Evolutionary conservation across 1,140 invertebrate genomes (phyloP), one percentile per base, ranked within the genome.

Genomic region (Drosophila malerkotliana): DNA sequence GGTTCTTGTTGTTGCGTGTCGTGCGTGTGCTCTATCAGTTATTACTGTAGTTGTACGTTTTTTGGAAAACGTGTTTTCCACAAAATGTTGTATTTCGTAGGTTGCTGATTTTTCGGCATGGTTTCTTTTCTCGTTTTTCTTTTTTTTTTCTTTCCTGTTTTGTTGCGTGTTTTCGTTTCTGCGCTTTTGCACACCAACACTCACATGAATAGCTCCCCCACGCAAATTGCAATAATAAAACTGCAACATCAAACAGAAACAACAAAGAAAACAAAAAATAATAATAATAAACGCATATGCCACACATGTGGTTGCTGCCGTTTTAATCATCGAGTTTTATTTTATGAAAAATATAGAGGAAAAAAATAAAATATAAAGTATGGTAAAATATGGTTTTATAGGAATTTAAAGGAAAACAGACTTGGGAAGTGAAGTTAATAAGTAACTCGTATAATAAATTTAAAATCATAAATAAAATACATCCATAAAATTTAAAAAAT

Each of bases 61-160:
- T 44, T 41, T 41, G 69, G 30, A 85, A 81, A 87, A 85, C 81
- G 74, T 87, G 81, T 85, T 81, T 84, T 81, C 62, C 62, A 69
- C 52, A 47, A 61, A 47, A 64, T 78, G 77, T 81, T 78, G 77
- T 81, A 58, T 77, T 76, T 69, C 69, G 73, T 87, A 72, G 77
- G 61, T 87, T 66, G 45, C 58, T 39, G 26, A 34, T 32, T 83
- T 76, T 56, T 47, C 4, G 32, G 32, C 32, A 34, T 34, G 32
- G 32, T 44, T 52, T 49, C 57, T 26, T 47, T 30, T 21, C 1
- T 21, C 1, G 61, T 62, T 32, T 41, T 37, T 10, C 48, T 24
- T 66, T 34, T 9, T 15, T 37, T 26, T 51, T 44, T 51, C 55
- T 49, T 48, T 18, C 47, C 48, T 14, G 57, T 37, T 37, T 37